These are phyloP conservation scores for Synanthedon formicaeformis DNA, from an alignment of 2,888 invertebrate species.

Conservation along the genomic window DNA sequence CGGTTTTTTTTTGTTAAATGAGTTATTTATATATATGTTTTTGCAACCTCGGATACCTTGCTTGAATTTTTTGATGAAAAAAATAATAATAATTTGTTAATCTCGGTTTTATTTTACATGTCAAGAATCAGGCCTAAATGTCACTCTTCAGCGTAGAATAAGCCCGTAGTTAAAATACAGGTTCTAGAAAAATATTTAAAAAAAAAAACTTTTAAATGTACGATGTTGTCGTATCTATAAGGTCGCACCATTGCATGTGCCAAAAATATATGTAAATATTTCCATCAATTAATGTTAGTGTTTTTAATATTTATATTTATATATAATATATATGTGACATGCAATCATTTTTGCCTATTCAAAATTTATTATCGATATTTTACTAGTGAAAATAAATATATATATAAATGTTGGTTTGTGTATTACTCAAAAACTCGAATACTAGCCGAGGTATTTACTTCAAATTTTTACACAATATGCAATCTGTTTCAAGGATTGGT, in stretches of 20 bases:
- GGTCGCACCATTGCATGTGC: slow-evolving; percentile 57
- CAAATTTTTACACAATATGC: too few species aligned
- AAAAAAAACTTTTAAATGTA: slow-evolving; percentile 20
- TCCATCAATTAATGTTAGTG: slow-evolving; percentile 35
- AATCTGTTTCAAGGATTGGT: too few species aligned
- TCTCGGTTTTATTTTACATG: neutral
- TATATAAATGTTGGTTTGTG: too few species aligned
- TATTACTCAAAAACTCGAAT: too few species aligned
- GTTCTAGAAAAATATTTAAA: slow-evolving; percentile 26
- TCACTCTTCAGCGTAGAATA: slow-evolving; percentile 42
- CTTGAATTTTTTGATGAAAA: neutral
- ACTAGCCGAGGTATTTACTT: too few species aligned
- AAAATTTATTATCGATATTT: slow-evolving; percentile 13
- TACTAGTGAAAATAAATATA: too few species aligned
- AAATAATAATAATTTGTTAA: neutral
- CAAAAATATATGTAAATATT: slow-evolving; percentile 59
- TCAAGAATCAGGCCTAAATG: slow-evolving; percentile 47
- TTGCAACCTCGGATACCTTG: too few species aligned
- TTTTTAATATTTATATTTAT: slow-evolving; percentile 16
- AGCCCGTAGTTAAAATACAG: slow-evolving; percentile 59
- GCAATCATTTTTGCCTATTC: slow-evolving; percentile 21
- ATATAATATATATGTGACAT: slow-evolving; percentile 15
- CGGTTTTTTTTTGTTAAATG: too few species aligned
- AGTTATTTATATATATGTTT: too few species aligned
- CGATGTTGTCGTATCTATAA: slow-evolving; percentile 24